A percentile compares a stretch with the other conserved stretches of the same genome.
Conservation (phyloP, 2,113 vertebrate species). For the Cynopterus brachyotis region DNA sequence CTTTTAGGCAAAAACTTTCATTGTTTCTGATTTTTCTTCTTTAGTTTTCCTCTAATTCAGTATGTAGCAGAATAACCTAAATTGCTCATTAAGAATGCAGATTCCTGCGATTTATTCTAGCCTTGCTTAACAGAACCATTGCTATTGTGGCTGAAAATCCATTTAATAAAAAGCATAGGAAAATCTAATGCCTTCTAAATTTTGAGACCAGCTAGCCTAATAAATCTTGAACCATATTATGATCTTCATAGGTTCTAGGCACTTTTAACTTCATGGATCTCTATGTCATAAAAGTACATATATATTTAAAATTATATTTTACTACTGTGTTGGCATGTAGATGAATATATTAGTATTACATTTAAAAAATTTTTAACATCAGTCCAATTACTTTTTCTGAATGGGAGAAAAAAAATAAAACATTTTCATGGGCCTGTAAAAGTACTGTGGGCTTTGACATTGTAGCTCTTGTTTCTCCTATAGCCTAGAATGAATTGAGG, state of each 20-base stretch:
- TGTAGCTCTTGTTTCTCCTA: background rate
- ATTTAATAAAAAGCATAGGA: background rate
- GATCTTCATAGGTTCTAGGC: background rate
- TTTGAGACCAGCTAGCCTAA: constrained; percentile 6
- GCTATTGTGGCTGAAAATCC: background rate
- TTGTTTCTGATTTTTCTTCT: background rate
- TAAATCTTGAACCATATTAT: background rate
- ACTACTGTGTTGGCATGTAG: background rate
- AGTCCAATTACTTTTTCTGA: background rate
- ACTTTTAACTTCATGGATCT: background rate
- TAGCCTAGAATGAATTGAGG: background rate
- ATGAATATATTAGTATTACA: background rate
- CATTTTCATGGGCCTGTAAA: background rate
- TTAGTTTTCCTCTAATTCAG: background rate
- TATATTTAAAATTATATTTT: background rate
- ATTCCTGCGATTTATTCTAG: background rate
- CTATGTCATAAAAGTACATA: background rate
- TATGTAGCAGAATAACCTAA: background rate
- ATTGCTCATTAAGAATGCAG: background rate
- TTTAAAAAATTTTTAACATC: background rate
- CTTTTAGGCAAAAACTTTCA: background rate
- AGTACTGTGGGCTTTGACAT: background rate
- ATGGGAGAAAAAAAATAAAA: background rate
- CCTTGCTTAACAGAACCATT: background rate
- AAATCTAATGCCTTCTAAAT: background rate